Percentiles rank a stretch among this genome's conserved stretches.
Evolutionary conservation across 1,140 invertebrate species (phyloP).

Genomic region (Macrobrachium nipponense): DNA sequence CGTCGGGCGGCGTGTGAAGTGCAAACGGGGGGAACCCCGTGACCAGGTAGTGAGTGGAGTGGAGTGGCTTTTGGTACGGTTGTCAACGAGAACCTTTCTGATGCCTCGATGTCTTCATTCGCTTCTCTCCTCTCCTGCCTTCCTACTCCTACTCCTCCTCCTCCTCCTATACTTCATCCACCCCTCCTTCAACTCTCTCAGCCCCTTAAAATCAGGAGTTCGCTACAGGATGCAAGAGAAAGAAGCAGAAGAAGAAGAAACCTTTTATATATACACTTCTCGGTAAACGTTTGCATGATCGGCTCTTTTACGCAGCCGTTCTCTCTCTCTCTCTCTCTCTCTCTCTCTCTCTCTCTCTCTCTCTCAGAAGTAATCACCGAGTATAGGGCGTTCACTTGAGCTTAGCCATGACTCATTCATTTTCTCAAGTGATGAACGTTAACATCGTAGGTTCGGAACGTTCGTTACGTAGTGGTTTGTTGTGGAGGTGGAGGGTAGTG

Average conservation of each 20-base stretch:
- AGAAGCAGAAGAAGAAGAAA: neutral
- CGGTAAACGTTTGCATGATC: neutral
- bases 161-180: neutral
- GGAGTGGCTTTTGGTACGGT: no score
- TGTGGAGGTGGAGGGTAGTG: no score
- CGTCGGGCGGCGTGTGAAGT: no score
- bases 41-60: no score
- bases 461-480: no score
- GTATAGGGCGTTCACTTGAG: no score
- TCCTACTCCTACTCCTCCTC: neutral
- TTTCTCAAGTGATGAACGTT: no score
- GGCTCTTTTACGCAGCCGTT: neutral
- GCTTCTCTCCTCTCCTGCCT: neutral
- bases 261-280: neutral
- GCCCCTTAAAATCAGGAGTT: neutral
- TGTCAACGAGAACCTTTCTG: neutral
- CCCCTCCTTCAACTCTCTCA: neutral
- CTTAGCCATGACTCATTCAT: no score
- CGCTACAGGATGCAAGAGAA: neutral
- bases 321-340: neutral
- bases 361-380: neutral
- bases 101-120: neutral
- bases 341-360: conserved; percentile 15
- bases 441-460: no score
- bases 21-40: no score